Base-by-base conservation (phyloP, 2,113 vertebrate species). In the Crocuta crocuta region DNA sequence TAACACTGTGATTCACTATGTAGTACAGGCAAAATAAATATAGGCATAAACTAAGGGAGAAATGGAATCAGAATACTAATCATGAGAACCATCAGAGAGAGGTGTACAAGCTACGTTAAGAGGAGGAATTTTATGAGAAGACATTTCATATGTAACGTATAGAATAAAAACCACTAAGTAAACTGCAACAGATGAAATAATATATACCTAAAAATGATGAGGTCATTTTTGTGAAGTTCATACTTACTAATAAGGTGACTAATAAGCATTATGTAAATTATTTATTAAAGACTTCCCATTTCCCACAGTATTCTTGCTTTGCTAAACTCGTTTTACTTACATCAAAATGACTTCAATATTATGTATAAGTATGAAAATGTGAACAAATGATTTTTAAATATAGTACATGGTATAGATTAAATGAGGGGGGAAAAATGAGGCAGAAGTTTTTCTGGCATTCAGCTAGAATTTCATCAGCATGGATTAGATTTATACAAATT, bases 111-210 rank as follows among this genome's bases (percentile, higher is more conserved):
- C 33, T 53, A 79, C 7, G 23, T 8, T 8, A 95, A 91, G 19
- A 84, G 13, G 17, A 80, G 33, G 13, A 91, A 48, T 63, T 97
- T 35, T 93, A 13, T 78, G 78, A 89, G 50, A 91, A 84, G 92
- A 66, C 6, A 89, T 81, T 61, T 93, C 43, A 93, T 93, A 89
- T 78, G 11, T 70, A 91, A 48, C 33, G 89, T 17, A 82, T 0
- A 76, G n/a, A 85, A 89, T 79, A 95, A 74, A 96, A 97, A 92
- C 76, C 39, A 96, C 76, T 33, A 61, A 86, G 33, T 95, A 88
- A 82, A 74, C 0, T 28, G 48, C 23, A 61, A 45, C 24, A 88
- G 61, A 89, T 61, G 89, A 94, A 95, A 94, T 58, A 92, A 82
- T 10, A 12, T 39, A 48, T 24, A 80, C 19, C 31, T 76, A 92